A percentile compares a stretch with the other conserved stretches of the same genome.
These are phyloP conservation scores for Tychaedon coryphoeus DNA, from an alignment of 2,113 vertebrate genomes.

Conservation along the genomic window DNA sequence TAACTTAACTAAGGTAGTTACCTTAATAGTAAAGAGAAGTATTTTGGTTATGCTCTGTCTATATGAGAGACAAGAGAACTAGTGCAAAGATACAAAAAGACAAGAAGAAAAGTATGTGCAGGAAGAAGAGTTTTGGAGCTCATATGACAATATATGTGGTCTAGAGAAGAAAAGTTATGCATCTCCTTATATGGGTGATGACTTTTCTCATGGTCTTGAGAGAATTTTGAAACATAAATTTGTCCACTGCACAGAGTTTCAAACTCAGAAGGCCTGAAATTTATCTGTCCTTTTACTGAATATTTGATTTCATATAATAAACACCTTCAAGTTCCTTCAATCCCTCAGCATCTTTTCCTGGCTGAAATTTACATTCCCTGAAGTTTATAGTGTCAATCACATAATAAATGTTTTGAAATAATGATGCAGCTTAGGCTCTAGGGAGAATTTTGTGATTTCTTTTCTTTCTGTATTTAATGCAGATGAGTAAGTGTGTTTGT, in stretches of 20 bases:
- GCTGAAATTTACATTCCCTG: neutral
- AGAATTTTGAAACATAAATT: neutral
- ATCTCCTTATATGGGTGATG: neutral
- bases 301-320: neutral
- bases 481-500: neutral
- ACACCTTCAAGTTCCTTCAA: neutral
- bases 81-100: neutral
- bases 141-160: rapidly evolving
- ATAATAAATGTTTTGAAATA: neutral
- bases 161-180: neutral
- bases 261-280: neutral
- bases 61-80: neutral
- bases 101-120: neutral
- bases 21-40: neutral
- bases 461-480: neutral
- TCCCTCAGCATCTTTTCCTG: neutral
- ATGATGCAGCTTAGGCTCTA: neutral
- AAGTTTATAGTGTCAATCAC: neutral
- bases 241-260: neutral
- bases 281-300: neutral
- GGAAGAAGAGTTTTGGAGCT: neutral
- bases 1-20: neutral
- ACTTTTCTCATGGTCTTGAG: neutral
- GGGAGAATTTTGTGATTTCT: neutral
- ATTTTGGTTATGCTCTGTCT: neutral